These are phyloP conservation scores for Euleptes europaea DNA, from an alignment of 2,113 vertebrate species.

Conservation along the genomic window DNA sequence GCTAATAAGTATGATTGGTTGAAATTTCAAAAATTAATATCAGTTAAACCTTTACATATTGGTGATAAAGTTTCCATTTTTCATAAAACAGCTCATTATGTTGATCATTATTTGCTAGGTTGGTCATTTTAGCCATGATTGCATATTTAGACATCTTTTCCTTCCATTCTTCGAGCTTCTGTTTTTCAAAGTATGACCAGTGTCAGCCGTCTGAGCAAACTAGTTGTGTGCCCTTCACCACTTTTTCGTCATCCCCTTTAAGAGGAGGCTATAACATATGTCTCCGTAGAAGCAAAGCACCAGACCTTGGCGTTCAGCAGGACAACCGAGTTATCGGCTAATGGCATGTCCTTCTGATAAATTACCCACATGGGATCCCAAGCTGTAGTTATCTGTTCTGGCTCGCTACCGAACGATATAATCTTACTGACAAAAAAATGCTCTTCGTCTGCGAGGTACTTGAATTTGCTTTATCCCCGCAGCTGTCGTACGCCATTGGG, in stretches of 20 bases:
- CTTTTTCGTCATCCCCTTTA: not conserved
- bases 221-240: no score
- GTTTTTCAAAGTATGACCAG: no score
- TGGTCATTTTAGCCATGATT: no score
- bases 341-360: not conserved
- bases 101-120: no score
- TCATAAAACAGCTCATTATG: no score
- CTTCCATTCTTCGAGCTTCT: no score
- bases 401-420: not conserved
- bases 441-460: not conserved
- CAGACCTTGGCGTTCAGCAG: not conserved
- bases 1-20: no score
- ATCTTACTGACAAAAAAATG: not conserved
- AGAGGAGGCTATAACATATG: not conserved
- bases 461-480: not conserved
- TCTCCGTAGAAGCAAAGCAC: not conserved
- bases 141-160: no score
- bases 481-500: slow-evolving; percentile 85
- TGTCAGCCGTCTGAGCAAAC: no score
- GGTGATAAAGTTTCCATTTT: no score
- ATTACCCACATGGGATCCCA: not conserved
- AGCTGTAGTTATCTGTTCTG: rapidly evolving
- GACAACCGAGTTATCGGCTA: not conserved
- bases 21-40: no score
- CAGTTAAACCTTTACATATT: no score